These are phyloP conservation scores for Gryon sp. DNA, from an alignment of 1,140 invertebrate species.

Conservation along the genomic window DNA sequence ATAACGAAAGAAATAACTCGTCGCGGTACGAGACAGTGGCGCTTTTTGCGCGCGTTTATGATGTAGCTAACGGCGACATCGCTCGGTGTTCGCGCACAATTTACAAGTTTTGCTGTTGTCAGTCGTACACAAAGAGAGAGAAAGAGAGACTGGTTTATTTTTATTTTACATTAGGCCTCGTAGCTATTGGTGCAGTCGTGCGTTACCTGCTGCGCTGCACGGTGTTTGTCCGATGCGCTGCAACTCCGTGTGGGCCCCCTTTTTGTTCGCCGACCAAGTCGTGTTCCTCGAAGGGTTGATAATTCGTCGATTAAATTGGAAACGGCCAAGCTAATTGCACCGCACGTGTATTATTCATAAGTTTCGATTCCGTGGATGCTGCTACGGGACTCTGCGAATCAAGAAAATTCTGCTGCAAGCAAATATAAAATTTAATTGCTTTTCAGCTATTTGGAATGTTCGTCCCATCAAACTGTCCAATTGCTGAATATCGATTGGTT, in stretches of 20 bases:
- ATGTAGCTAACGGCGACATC: conserved; percentile 51
- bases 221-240: conserved; percentile 39
- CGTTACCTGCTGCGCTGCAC: conserved; percentile 67
- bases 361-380: conserved; percentile 46
- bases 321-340: conserved; percentile 76
- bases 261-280: conserved; percentile 61
- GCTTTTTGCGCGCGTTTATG: conserved; percentile 51
- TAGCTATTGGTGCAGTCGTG: conserved; percentile 21
- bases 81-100: conserved; percentile 50
- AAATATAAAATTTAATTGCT: conserved; percentile 44
- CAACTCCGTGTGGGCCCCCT: conserved; percentile 47
- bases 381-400: conserved; percentile 3
- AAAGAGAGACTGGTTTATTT: conserved; percentile 41
- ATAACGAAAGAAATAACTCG: conserved; percentile 50
- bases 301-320: conserved; percentile 79
- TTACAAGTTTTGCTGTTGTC: conserved; percentile 60
- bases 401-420: conserved; percentile 17
- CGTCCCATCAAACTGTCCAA: neutral
- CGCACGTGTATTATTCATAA: conserved; percentile 77
- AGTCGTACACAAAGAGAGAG: no score
- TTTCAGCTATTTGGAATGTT: conserved; percentile 19
- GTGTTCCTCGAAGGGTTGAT: conserved; percentile 77
- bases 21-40: conserved; percentile 36
- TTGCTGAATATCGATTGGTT: neutral
- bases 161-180: no score